These are phyloP conservation scores for Drosophila mojavensis DNA, from an alignment of 1,140 invertebrate genomes.

Conservation along the genomic window DNA sequence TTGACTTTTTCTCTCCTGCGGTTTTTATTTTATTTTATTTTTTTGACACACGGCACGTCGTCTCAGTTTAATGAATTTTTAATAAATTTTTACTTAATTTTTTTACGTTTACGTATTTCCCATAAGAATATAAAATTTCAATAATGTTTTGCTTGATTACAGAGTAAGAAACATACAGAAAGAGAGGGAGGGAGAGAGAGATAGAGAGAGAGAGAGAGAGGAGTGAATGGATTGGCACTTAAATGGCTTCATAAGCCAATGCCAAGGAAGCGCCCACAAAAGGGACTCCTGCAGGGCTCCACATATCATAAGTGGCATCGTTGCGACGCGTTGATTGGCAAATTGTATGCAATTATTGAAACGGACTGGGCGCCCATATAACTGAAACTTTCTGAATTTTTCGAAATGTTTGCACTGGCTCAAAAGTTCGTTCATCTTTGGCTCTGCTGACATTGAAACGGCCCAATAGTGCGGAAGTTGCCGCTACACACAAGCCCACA, in stretches of 20 bases:
- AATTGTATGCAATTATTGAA: slow-evolving; percentile 80
- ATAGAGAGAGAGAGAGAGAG: not conserved
- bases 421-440: slow-evolving; percentile 76
- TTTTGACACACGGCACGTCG: slow-evolving; percentile 18
- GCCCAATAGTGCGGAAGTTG: slow-evolving; percentile 64
- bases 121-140: slow-evolving; percentile 72
- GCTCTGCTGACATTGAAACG: slow-evolving; percentile 71
- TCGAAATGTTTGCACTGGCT: slow-evolving; percentile 40
- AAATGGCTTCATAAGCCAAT: slow-evolving; percentile 80
- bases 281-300: slow-evolving; percentile 10
- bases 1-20: slow-evolving; percentile 8
- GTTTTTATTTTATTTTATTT: slow-evolving; percentile 3
- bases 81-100: slow-evolving; percentile 78
- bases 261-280: slow-evolving; percentile 40
- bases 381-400: slow-evolving; percentile 25
- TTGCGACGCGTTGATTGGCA: slow-evolving; percentile 80
- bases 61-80: slow-evolving; percentile 65
- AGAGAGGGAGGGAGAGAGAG: no score
- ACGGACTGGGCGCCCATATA: slow-evolving; percentile 27
- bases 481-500: slow-evolving; percentile 3
- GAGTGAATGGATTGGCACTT: slow-evolving; percentile 42
- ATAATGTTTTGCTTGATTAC: slow-evolving; percentile 60
- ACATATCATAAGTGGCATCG: slow-evolving; percentile 72
- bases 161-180: slow-evolving; percentile 7
- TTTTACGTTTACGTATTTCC: slow-evolving; percentile 47